phyloP scores from a whole-genome alignment of 53 echinoderm and acorn worm species.

The Mesocentrotus franciscanus region DNA sequence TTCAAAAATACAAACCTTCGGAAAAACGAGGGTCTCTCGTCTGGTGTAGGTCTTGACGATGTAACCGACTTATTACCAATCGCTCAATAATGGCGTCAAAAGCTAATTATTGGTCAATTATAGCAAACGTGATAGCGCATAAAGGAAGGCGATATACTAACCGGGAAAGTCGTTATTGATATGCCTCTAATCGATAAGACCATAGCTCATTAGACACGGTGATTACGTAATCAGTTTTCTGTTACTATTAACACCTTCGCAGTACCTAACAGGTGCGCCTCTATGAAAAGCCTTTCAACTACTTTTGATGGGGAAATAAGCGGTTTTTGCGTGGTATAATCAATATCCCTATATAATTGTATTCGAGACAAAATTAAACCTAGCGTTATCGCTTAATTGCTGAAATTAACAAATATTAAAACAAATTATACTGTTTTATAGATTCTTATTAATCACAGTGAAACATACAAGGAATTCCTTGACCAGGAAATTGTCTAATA shows the following conservation, averaged over 20 bases:
- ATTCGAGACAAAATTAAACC: background rate
- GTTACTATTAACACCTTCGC: background rate
- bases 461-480: background rate
- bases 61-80: background rate
- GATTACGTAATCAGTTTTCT: constrained; percentile 42
- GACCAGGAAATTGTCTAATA: background rate
- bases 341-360: background rate
- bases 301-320: background rate
- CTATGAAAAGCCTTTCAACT: background rate
- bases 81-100: background rate
- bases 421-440: background rate
- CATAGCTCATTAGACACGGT: constrained; percentile 4
- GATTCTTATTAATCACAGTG: no score
- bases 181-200: background rate
- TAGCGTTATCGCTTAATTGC: background rate
- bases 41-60: no score
- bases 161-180: background rate
- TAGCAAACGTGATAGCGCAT: constrained; percentile 19
- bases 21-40: no score
- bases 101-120: constrained; percentile 32
- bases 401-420: background rate
- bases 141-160: background rate
- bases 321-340: background rate
- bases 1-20: no score
- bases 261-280: background rate